A percentile compares a stretch with the other conserved stretches of the same genome.
These are phyloP conservation scores for Aurelia coerulea DNA, from an alignment of 30 jellyfish, hydroid and myxozoan species.

Conservation along the genomic window DNA sequence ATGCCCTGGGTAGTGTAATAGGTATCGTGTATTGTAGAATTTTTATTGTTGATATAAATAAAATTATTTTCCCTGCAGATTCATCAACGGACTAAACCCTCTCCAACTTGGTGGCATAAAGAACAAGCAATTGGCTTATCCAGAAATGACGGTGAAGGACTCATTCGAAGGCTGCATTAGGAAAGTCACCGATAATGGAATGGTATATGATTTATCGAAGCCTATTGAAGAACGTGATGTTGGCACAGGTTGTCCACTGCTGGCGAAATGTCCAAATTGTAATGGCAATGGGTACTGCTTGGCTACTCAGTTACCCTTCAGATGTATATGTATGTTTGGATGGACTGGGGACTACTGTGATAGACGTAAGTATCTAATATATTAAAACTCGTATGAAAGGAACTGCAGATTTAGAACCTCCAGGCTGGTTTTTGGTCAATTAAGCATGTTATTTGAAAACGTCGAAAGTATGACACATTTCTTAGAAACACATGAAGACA, in stretches of 20 bases:
- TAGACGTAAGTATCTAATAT: conserved; percentile 66
- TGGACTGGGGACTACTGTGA: conserved; percentile 93
- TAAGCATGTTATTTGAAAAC: too few species aligned
- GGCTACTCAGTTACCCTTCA: conserved; percentile 44
- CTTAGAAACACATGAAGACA: too few species aligned
- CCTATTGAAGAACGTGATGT: conserved; percentile 81
- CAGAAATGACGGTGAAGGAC: conserved; percentile 35
- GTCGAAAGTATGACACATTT: too few species aligned
- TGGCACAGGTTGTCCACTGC: conserved; percentile 78
- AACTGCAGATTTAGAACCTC: too few species aligned
- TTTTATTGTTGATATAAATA: too few species aligned
- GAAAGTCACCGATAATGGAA: conserved; percentile 86
- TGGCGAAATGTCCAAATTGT: conserved; percentile 84
- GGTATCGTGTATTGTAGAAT: too few species aligned
- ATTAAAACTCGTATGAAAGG: neutral
- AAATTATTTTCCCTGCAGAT: conserved; percentile 44
- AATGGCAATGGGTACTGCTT: conserved; percentile 69
- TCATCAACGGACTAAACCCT: conserved; percentile 95
- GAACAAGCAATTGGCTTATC: conserved; percentile 47
- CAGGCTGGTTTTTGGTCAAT: too few species aligned
- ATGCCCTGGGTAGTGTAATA: too few species aligned
- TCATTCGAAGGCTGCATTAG: conserved; percentile 95
- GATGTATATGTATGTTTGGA: conserved; percentile 85
- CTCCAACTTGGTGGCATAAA: conserved; percentile 95
- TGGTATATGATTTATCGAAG: conserved; percentile 86